Evolutionary conservation across 2,888 invertebrate genomes (phyloP), one percentile per base, ranked within the genome.

Genomic region (Nycteola revayana): DNA sequence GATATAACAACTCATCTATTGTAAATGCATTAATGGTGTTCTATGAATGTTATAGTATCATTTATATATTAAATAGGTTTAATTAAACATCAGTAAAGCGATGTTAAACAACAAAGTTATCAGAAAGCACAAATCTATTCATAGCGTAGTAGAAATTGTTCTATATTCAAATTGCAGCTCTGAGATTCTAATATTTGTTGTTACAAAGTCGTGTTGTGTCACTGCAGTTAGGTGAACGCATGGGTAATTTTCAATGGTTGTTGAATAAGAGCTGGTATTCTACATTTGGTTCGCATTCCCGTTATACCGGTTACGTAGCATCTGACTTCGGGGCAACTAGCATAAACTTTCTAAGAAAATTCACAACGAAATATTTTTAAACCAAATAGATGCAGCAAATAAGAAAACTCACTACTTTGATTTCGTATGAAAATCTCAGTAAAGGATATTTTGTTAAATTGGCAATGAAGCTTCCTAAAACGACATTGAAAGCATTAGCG

Each of bases 311-410:
- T 69, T 69, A 66, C 60, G 61, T 60, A 65, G 70, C 70, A 70
- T 71, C 71, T 68, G 70, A 75, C 73, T 77, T 68, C 60, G 55
- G 66, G 60, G 71, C 71, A 79, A 81, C 81, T 78, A 74, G 73
- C 74, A 73, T 75, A 71, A 80, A 80, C 69, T 81, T 78, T 67
- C 54, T 60, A 64, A 72, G 71, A 66, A 75, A 78, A 75, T 76
- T 77, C 74, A 58, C 70, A 71, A 66, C 50, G 55, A 70, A 79
- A 77, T 79, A 75, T 80, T 80, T 65, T 64, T 54, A 57, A 49
- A 66, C 62, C 66, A 70, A 69, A 69, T 75, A 68, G 59, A 67
- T 52, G 64, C 68, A 46, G 71, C 57, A 72, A 78, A 75, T 72
- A 73, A 64, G 63, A n/a, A 21, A 21, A 21, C 3, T 59, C 57